phyloP scores from a whole-genome alignment of 2,888 invertebrate genomes.

The Agonopterix arenella region DNA sequence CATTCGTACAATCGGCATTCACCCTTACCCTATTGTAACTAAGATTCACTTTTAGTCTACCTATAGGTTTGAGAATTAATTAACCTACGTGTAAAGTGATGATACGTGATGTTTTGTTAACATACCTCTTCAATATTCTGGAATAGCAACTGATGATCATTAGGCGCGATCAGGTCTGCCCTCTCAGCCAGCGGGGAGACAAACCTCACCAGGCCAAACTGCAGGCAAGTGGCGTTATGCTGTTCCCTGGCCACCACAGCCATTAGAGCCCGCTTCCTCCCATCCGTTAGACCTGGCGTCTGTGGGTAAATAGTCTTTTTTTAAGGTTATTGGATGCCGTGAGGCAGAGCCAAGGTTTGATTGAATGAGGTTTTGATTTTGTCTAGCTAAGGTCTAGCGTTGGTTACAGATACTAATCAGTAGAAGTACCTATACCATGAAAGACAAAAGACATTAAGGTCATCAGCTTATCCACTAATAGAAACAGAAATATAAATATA shows the following conservation, averaged over 20 bases:
- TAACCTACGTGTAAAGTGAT: too few species aligned
- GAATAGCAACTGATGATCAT: constrained; percentile 87
- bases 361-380: too few species aligned
- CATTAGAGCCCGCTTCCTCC: constrained; percentile 82
- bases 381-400: too few species aligned
- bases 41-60: background rate
- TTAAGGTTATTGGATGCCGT: background rate
- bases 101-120: background rate
- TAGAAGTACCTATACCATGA: too few species aligned
- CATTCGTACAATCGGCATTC: too few species aligned
- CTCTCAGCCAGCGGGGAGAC: constrained; percentile 85
- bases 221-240: constrained; percentile 85
- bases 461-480: too few species aligned
- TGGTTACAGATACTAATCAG: too few species aligned
- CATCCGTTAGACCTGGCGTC: constrained; percentile 72
- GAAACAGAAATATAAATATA: too few species aligned
- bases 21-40: background rate
- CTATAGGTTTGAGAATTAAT: background rate
- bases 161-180: constrained; percentile 84
- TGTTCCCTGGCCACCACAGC: constrained; percentile 87
- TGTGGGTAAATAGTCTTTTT: constrained; percentile 18
- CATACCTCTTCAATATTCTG: constrained; percentile 90
- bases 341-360: too few species aligned
- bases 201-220: constrained; percentile 88
- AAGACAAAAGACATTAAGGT: too few species aligned